Evolutionary conservation across 1,140 invertebrate species (phyloP).

Genomic region (Cydia fagiglandana): DNA sequence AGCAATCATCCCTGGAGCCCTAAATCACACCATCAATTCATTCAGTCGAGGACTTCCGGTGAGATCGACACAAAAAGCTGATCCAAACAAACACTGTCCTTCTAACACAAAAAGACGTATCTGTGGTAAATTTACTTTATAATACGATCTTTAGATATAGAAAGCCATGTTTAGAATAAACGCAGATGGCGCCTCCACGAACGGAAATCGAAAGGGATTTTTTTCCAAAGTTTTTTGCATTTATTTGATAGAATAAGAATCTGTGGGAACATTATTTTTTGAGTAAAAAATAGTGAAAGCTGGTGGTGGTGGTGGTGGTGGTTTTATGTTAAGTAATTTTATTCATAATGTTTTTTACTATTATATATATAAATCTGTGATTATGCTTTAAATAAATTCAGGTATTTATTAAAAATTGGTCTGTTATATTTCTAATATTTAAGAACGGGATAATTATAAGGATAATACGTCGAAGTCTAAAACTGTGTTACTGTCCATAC

Average conservation of each 20-base stretch:
- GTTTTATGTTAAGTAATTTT: constrained; percentile 34
- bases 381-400: too few relatives aligned
- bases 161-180: constrained; percentile 57
- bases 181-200: constrained; percentile 69
- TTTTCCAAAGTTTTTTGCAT: constrained; percentile 47
- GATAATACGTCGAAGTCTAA: too few relatives aligned
- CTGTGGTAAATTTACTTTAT: background rate
- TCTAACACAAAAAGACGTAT: background rate
- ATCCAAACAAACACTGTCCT: constrained; percentile 61
- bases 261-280: constrained; percentile 57
- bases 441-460: background rate
- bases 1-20: constrained; percentile 27
- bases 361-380: background rate
- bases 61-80: constrained; percentile 65
- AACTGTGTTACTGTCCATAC: too few relatives aligned
- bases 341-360: constrained; percentile 6
- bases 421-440: background rate
- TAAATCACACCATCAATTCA: constrained; percentile 48
- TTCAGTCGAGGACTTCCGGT: constrained; percentile 56
- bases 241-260: constrained; percentile 57
- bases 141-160: background rate
- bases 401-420: too few relatives aligned
- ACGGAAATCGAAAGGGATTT: constrained; percentile 75
- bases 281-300: constrained; percentile 64
- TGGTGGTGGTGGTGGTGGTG: too few relatives aligned